Percentiles rank a stretch among this genome's conserved stretches.
These are phyloP conservation scores for Calyptommatus sinebrachiatus DNA, from an alignment of 2,113 vertebrate genomes.

Conservation along the genomic window DNA sequence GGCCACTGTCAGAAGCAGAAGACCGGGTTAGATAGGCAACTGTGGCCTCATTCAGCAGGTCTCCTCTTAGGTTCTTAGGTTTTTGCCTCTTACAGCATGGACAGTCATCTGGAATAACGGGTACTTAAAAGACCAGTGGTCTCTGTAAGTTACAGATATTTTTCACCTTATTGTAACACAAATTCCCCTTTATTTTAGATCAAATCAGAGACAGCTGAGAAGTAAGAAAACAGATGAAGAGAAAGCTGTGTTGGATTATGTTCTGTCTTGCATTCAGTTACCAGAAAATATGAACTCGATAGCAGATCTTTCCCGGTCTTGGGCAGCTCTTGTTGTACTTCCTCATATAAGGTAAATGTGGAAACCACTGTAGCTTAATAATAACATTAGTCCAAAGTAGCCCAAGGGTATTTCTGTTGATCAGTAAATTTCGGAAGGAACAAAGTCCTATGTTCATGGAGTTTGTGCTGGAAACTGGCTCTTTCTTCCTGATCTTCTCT, in stretches of 20 bases:
- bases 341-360: constrained; percentile 88
- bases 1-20: too few relatives aligned
- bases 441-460: too few relatives aligned
- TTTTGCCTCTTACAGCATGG: neutral
- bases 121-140: neutral
- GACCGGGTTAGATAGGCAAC: too few relatives aligned
- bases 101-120: neutral
- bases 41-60: too few relatives aligned
- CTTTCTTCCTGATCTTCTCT: too few relatives aligned
- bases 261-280: constrained; percentile 77
- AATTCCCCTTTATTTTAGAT: constrained; percentile 48
- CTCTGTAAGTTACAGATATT: neutral
- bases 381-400: neutral
- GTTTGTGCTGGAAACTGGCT: too few relatives aligned
- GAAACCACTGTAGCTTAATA: neutral
- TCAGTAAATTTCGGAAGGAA: neutral
- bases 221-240: constrained; percentile 46
- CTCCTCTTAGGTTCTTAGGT: neutral
- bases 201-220: constrained; percentile 60
- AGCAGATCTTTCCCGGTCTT: constrained; percentile 78
- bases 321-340: constrained; percentile 88
- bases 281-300: constrained; percentile 58
- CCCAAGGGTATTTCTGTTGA: neutral
- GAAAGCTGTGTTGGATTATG: constrained; percentile 69
- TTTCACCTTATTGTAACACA: neutral